Evolutionary conservation across 2,797 vertebrate species (phyloP).

Genomic region (Natrix natrix): DNA sequence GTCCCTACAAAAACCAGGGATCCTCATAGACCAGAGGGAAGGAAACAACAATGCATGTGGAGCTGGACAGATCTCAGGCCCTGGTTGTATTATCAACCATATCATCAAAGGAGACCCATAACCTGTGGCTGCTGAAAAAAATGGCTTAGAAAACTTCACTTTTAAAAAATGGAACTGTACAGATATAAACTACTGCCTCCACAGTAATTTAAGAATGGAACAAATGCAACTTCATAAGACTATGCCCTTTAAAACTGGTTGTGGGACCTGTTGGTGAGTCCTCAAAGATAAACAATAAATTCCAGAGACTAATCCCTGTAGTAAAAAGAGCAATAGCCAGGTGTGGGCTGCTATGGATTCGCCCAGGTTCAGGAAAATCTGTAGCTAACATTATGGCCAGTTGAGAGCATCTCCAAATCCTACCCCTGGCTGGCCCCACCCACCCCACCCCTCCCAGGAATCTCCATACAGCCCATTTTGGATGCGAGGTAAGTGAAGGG

Average conservation of each 20-base stretch:
- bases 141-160: not conserved
- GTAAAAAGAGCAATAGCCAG: not conserved
- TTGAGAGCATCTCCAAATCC: no score
- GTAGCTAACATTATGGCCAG: no score
- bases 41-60: not conserved
- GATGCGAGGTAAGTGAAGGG: no score
- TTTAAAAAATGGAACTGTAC: not conserved
- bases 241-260: not conserved
- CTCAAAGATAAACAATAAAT: not conserved
- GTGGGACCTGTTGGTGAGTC: not conserved
- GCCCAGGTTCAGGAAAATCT: no score
- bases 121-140: not conserved
- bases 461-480: no score
- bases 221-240: not conserved
- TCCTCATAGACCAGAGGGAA: not conserved
- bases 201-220: not conserved
- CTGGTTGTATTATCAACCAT: not conserved
- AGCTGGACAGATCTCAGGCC: not conserved
- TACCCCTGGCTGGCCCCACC: no score
- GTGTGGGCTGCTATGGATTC: no score
- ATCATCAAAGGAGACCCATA: not conserved
- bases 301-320: not conserved
- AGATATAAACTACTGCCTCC: not conserved
- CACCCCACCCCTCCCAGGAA: no score
- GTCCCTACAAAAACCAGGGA: not conserved